These are phyloP conservation scores for Conopomorpha cramerella DNA, from an alignment of 1,140 invertebrate species.

Conservation along the genomic window DNA sequence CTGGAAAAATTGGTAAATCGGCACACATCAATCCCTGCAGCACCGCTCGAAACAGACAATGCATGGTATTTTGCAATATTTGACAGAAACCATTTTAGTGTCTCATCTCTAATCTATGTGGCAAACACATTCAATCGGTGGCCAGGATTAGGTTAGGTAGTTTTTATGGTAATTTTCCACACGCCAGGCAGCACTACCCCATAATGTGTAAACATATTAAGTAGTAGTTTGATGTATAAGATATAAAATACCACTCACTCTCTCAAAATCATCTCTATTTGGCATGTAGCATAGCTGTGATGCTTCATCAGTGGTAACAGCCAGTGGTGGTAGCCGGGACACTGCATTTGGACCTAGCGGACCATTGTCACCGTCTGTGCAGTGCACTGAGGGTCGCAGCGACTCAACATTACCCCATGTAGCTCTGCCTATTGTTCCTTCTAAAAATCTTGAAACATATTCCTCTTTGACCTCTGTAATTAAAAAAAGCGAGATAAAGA, in stretches of 20 bases:
- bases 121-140: too few species aligned
- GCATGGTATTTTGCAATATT: too few species aligned
- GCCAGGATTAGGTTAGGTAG: too few species aligned
- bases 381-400: slow-evolving; percentile 70
- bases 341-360: slow-evolving; percentile 78
- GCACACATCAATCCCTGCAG: too few species aligned
- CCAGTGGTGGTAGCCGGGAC: slow-evolving; percentile 74
- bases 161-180: too few species aligned
- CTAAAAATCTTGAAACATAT: slow-evolving; percentile 86
- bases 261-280: slow-evolving; percentile 94
- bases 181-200: too few species aligned
- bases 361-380: slow-evolving; percentile 78
- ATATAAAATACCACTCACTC: slow-evolving; percentile 56
- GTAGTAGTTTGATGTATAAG: background rate
- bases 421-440: slow-evolving; percentile 85
- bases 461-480: slow-evolving; percentile 87
- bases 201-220: too few species aligned
- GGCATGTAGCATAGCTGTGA: slow-evolving; percentile 94
- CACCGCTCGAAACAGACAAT: too few species aligned
- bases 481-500: slow-evolving; percentile 14
- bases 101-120: too few species aligned
- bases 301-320: slow-evolving; percentile 82
- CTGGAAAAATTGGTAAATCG: too few species aligned
- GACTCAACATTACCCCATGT: slow-evolving; percentile 77
- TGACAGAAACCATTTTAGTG: too few species aligned